Evolutionary conservation across 2,888 invertebrate species (phyloP).

Genomic region (Salpingus planirostris): DNA sequence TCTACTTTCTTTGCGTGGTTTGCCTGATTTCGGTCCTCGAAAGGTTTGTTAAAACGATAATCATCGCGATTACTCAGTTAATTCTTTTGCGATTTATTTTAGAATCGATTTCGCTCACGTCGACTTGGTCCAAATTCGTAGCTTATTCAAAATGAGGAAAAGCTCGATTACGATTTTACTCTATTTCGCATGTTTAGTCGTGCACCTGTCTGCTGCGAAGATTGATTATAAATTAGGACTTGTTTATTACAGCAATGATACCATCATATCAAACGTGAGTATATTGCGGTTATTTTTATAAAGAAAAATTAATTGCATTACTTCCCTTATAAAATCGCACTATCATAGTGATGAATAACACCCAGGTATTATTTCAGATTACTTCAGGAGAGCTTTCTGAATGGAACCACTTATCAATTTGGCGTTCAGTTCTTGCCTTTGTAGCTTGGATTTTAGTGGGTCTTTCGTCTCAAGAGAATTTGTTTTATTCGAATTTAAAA

Average conservation of each 20-base stretch:
- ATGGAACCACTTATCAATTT: slow-evolving; percentile 54
- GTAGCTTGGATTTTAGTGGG: slow-evolving; percentile 50
- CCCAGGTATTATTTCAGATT: too few relatives aligned
- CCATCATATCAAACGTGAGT: slow-evolving; percentile 22
- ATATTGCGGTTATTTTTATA: too few relatives aligned
- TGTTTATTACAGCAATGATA: slow-evolving; percentile 25
- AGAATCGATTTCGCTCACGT: slow-evolving; percentile 37
- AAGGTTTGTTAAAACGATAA: slow-evolving; percentile 41
- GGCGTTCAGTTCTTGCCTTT: slow-evolving; percentile 51
- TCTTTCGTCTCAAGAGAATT: slow-evolving; percentile 46
- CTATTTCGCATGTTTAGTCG: slow-evolving; percentile 31
- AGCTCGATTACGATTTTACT: slow-evolving; percentile 31
- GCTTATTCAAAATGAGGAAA: slow-evolving; percentile 29
- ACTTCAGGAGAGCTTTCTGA: slow-evolving; percentile 49
- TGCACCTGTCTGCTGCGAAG: slow-evolving; percentile 33
- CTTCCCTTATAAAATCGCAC: too few relatives aligned
- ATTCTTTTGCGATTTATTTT: slow-evolving; percentile 16
- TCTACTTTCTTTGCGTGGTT: slow-evolving; percentile 50
- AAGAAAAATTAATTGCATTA: too few relatives aligned
- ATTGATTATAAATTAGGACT: slow-evolving; percentile 35
- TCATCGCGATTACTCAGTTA: too few relatives aligned
- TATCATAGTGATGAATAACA: too few relatives aligned
- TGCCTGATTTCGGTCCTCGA: slow-evolving; percentile 53
- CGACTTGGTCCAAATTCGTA: slow-evolving; percentile 24
- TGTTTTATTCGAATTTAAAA: slow-evolving; percentile 45